A percentile compares a stretch with the other conserved stretches of the same genome.
These are phyloP conservation scores for Spialia ferax DNA, from an alignment of 2,888 invertebrate genomes.

Conservation along the genomic window DNA sequence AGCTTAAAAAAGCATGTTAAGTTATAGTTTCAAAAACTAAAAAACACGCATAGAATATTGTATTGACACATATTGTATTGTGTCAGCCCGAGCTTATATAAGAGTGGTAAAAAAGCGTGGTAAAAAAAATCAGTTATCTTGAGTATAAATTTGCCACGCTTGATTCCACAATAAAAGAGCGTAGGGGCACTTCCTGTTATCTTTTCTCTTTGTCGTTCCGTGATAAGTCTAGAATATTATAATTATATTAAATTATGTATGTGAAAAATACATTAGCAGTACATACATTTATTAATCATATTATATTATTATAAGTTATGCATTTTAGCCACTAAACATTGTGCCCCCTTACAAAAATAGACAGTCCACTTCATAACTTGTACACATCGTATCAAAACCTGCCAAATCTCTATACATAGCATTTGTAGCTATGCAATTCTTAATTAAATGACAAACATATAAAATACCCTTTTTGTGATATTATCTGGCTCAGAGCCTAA, in stretches of 20 bases:
- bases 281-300: constrained; percentile 19
- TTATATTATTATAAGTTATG: constrained; percentile 49
- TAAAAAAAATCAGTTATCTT: no score
- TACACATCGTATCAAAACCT: constrained; percentile 76
- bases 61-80: no score
- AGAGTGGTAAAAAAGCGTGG: no score
- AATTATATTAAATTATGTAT: no score
- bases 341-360: constrained; percentile 76
- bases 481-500: constrained; percentile 21
- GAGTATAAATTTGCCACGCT: no score
- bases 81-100: no score
- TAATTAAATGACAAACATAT: constrained; percentile 40
- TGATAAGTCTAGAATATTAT: not conserved
- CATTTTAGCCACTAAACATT: constrained; percentile 80
- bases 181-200: no score
- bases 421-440: constrained; percentile 21
- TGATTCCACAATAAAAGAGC: no score
- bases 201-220: no score
- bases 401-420: constrained; percentile 55
- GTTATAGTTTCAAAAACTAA: no score
- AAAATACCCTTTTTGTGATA: not conserved
- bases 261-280: constrained; percentile 49
- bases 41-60: no score
- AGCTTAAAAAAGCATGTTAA: no score
- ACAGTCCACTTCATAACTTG: constrained; percentile 56